Conservation (phyloP, 1,140 invertebrate species). For the Brachionus plicatilis region DNA sequence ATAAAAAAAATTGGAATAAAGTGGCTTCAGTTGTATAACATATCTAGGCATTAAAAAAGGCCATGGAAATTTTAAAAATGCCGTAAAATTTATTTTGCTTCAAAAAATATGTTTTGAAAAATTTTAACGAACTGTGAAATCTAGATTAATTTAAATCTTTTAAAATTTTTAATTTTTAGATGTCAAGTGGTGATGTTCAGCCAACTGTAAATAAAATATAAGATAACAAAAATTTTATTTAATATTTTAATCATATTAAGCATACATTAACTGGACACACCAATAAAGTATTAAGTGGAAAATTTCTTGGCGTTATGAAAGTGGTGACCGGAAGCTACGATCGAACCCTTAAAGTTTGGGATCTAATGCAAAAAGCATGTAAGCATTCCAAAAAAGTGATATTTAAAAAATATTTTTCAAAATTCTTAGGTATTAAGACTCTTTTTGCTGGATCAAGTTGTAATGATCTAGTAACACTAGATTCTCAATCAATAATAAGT, state of each 20-base stretch:
- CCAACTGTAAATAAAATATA: slow-evolving; percentile 38
- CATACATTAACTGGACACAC: slow-evolving; percentile 93
- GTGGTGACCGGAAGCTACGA: slow-evolving; percentile 82
- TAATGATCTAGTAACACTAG: slow-evolving; percentile 84
- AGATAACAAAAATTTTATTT: not conserved
- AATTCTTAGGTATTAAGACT: slow-evolving; percentile 72
- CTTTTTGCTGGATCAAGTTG: slow-evolving; percentile 94
- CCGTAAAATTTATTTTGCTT: too few relatives aligned
- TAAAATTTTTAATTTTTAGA: slow-evolving; percentile 23
- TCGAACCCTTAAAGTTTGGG: slow-evolving; percentile 93
- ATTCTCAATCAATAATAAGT: slow-evolving; percentile 81
- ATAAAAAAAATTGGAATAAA: too few relatives aligned
- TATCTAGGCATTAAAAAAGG: too few relatives aligned
- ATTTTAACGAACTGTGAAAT: too few relatives aligned
- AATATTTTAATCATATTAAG: slow-evolving; percentile 60
- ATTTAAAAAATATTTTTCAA: not conserved
- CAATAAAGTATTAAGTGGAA: slow-evolving; percentile 67
- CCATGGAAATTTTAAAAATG: too few relatives aligned
- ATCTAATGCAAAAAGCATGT: slow-evolving; percentile 84
- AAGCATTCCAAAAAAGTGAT: slow-evolving; percentile 57
- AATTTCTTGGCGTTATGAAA: slow-evolving; percentile 49
- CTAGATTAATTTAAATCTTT: too few relatives aligned
- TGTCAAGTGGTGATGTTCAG: not conserved
- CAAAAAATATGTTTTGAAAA: too few relatives aligned
- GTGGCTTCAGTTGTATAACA: too few relatives aligned